These are phyloP conservation scores for Cataglyphis cursor DNA, from an alignment of 2,888 invertebrate genomes.

Conservation along the genomic window DNA sequence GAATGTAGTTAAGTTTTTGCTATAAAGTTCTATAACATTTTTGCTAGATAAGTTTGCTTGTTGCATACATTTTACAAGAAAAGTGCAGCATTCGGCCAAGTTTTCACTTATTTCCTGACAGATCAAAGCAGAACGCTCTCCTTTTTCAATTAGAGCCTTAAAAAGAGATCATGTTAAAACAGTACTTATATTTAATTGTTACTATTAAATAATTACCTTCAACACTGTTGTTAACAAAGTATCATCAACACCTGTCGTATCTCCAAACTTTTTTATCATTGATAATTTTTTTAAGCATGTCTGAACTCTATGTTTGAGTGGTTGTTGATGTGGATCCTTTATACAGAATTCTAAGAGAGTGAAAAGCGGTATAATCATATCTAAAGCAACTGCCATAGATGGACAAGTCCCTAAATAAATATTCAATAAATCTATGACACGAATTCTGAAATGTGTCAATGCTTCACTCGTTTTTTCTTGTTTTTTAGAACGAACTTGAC, in stretches of 20 bases:
- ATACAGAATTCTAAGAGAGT: conserved; percentile 91
- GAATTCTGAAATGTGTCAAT: conserved; percentile 91
- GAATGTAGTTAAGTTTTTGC: conserved; percentile 88
- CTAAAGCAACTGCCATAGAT: conserved; percentile 90
- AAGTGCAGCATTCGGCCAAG: conserved; percentile 89
- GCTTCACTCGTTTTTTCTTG: conserved; percentile 90
- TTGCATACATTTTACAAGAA: conserved; percentile 90
- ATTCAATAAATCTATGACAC: conserved; percentile 92
- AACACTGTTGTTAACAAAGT: conserved; percentile 88
- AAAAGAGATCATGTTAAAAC: conserved; percentile 47
- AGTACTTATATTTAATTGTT: background rate
- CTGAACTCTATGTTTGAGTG: conserved; percentile 90
- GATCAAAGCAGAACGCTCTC: conserved; percentile 89
- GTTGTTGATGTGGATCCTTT: conserved; percentile 90
- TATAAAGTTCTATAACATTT: conserved; percentile 87
- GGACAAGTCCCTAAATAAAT: conserved; percentile 91
- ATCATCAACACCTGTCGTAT: conserved; percentile 88
- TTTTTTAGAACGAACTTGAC: conserved; percentile 84
- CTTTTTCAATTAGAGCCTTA: conserved; percentile 89
- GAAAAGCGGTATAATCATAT: conserved; percentile 91
- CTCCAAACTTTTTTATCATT: conserved; percentile 89
- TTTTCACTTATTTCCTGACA: conserved; percentile 91
- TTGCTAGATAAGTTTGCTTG: conserved; percentile 83
- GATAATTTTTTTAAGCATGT: conserved; percentile 89
- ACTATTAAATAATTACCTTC: conserved; percentile 70